Evolutionary conservation across 2,797 vertebrate genomes (phyloP).

Genomic region (Trichosurus vulpecula): DNA sequence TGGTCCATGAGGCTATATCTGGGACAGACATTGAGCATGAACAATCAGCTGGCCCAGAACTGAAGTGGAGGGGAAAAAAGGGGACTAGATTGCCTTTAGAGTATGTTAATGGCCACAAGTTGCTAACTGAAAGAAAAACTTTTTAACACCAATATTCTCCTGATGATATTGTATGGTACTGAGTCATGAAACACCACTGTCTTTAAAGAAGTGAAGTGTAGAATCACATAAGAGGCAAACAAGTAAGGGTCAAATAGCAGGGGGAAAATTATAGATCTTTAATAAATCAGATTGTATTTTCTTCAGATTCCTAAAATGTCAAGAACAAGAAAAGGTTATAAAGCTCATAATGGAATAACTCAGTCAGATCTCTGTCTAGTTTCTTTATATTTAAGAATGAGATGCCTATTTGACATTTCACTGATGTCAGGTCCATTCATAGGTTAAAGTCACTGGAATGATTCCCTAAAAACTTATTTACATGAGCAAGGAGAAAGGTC

Average conservation of each 20-base stretch:
- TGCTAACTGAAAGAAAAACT: neutral
- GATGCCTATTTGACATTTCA: neutral
- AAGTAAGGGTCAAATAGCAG: neutral
- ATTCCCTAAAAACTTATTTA: conserved; percentile 14
- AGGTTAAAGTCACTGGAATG: neutral
- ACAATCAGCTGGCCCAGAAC: neutral
- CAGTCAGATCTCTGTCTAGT: neutral
- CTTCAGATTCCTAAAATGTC: neutral
- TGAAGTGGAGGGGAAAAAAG: neutral
- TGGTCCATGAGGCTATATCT: neutral
- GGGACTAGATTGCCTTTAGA: neutral
- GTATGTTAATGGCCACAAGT: neutral
- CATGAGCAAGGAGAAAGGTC: conserved; percentile 55
- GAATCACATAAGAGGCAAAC: neutral
- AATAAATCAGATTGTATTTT: neutral
- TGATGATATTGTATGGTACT: neutral
- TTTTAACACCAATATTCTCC: neutral
- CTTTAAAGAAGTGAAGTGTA: neutral
- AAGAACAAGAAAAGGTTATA: neutral
- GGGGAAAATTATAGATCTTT: neutral
- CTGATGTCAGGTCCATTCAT: neutral
- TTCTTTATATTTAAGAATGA: neutral
- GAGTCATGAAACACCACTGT: neutral
- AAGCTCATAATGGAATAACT: neutral
- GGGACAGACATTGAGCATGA: neutral